Evolutionary conservation across 2,888 invertebrate species (phyloP).

Genomic region (Platycnemis pennipes): DNA sequence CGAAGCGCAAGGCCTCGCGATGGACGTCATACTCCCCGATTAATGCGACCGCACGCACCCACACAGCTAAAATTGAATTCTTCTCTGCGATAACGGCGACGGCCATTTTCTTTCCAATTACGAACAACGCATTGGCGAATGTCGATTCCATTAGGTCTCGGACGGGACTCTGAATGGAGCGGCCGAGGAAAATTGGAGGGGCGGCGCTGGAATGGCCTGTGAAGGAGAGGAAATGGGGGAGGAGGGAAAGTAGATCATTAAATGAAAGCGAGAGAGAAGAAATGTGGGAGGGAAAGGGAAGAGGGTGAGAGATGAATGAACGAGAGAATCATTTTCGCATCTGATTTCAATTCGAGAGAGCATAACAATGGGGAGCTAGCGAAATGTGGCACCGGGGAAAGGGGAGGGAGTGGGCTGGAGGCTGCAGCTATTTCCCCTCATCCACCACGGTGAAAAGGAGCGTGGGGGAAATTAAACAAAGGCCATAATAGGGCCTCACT

Average conservation of each 20-base stretch:
- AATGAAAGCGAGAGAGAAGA: not conserved
- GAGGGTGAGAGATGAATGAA: not conserved
- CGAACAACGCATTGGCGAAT: not conserved
- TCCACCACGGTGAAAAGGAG: not conserved
- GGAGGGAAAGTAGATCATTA: constrained; percentile 28
- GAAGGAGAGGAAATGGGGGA: not conserved
- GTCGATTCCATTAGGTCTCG: constrained; percentile 20
- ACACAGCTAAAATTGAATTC: not conserved
- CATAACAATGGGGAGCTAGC: not conserved
- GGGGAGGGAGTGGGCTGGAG: not conserved
- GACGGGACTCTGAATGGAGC: not conserved
- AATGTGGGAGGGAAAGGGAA: not conserved
- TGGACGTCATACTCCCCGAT: not conserved
- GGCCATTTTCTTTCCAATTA: constrained; percentile 23
- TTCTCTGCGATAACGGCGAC: not conserved
- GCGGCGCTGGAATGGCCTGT: not conserved
- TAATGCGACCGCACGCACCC: not conserved
- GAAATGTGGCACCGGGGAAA: not conserved
- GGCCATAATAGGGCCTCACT: not conserved
- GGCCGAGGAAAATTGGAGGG: not conserved
- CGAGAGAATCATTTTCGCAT: constrained; percentile 29
- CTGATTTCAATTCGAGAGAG: not conserved
- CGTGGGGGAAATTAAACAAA: not conserved
- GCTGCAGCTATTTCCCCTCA: not conserved
- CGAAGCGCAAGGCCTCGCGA: not conserved